These are phyloP conservation scores for Sebastiscus tertius DNA, from an alignment of 2,797 vertebrate genomes.

Conservation along the genomic window DNA sequence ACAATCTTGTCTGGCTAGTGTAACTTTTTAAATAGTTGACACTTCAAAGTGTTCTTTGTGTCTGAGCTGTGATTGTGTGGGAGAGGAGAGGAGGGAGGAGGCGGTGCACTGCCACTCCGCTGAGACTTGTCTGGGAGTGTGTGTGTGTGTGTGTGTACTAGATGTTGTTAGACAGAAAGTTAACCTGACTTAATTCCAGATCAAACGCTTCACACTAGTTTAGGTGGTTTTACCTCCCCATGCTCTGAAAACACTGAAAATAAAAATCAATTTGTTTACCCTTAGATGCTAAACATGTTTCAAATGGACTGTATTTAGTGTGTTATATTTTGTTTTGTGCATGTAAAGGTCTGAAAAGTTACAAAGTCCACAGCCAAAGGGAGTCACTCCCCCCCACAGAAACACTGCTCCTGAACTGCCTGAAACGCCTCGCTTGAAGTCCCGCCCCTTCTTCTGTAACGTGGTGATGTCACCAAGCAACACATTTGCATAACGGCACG, in stretches of 20 bases:
- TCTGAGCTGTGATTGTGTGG: constrained; percentile 46
- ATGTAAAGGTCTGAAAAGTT: too few relatives aligned
- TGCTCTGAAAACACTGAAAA: constrained; percentile 18
- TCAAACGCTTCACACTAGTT: constrained; percentile 6
- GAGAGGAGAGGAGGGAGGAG: constrained; percentile 41
- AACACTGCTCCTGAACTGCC: too few relatives aligned
- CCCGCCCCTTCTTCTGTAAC: too few relatives aligned
- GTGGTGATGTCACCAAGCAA: too few relatives aligned
- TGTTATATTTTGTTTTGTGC: too few relatives aligned
- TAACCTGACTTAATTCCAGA: constrained; percentile 5
- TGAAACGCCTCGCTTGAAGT: too few relatives aligned
- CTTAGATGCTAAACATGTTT: not conserved
- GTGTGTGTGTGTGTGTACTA: constrained; percentile 2
- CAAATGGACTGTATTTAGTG: not conserved
- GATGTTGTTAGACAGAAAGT: constrained; percentile 32
- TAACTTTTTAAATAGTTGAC: constrained; percentile 62
- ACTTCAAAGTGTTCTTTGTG: constrained; percentile 68
- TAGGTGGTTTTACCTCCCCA: not conserved
- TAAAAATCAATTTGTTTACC: not conserved
- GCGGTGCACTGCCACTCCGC: constrained; percentile 40
- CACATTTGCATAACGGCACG: too few relatives aligned
- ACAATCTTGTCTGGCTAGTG: constrained; percentile 56
- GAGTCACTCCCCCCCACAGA: too few relatives aligned
- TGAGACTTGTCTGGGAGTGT: constrained; percentile 3
- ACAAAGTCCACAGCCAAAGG: too few relatives aligned